phyloP scores from a whole-genome alignment of 1,140 invertebrate genomes.

The Druon quercuslanigerum region DNA sequence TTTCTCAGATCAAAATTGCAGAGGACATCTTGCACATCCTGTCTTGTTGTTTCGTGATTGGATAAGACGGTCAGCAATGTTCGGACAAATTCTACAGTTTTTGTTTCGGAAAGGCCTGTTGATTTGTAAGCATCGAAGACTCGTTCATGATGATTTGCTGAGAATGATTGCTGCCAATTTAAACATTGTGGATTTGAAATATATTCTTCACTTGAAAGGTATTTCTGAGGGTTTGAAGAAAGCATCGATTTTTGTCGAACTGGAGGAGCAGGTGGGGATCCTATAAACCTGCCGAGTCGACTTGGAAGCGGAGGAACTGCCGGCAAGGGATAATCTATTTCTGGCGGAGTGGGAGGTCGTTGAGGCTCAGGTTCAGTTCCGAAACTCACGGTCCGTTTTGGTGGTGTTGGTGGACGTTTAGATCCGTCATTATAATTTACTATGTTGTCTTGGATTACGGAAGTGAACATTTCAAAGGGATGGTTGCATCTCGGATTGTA shows the following conservation, averaged over 20 bases:
- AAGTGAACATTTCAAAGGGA: slow-evolving; percentile 10
- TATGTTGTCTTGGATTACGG: slow-evolving; percentile 12
- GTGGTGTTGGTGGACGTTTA: slow-evolving; percentile 44
- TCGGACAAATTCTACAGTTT: slow-evolving; percentile 36
- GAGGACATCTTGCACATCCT: slow-evolving; percentile 47
- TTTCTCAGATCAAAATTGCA: slow-evolving; percentile 48
- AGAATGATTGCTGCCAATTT: neutral
- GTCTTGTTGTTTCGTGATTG: slow-evolving; percentile 38
- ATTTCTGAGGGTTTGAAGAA: neutral
- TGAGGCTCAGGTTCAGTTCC: slow-evolving; percentile 43
- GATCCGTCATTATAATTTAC: neutral
- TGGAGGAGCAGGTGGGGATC: slow-evolving; percentile 44
- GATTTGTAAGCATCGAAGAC: slow-evolving; percentile 18
- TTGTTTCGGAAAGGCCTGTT: slow-evolving; percentile 11
- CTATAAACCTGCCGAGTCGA: neutral
- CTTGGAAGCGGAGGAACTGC: slow-evolving; percentile 49
- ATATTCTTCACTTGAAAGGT: neutral
- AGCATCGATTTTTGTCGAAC: slow-evolving; percentile 10
- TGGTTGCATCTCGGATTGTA: neutral
- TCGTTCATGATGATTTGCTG: slow-evolving; percentile 28
- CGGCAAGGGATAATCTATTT: slow-evolving; percentile 46
- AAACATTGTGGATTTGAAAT: neutral
- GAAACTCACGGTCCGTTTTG: slow-evolving; percentile 55
- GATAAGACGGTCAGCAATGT: slow-evolving; percentile 45
- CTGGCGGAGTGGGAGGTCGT: slow-evolving; percentile 40